Evolutionary conservation across 2,888 invertebrate genomes (phyloP), one percentile per base, ranked within the genome.

Genomic region (Odiellus spinosus): DNA sequence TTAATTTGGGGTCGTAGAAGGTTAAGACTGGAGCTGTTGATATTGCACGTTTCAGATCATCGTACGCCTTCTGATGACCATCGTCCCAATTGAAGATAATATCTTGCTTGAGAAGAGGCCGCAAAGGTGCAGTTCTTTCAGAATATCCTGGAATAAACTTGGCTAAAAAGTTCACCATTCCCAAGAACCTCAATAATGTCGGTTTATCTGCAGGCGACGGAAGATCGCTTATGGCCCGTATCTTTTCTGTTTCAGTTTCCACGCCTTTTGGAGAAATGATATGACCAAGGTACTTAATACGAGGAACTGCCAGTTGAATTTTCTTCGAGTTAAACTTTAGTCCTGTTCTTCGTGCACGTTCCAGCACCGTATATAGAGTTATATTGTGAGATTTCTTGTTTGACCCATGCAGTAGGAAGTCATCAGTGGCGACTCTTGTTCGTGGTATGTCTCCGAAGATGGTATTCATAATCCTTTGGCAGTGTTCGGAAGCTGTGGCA

Each of bases 401-500:
- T 15, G 35, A 11, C 15, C 44, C 36, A 15, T 48, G 26, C 2
- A 43, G 12, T 11, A 43, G n/a, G 2, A 41, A 11, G 12, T 36
- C 35, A 20, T 45, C 48, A 38, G 40, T 44, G 15, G 36, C 39
- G 14, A 40, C 39, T 12, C 32, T 15, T 5, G 40, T 34, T 17
- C 42, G 33, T 15, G 41, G 41, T n/a, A 20, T 15, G 34, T 38
- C 12, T 12, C 44, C 35, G 15, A 44, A 41, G 6, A 40, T 12
- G 18, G 20, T 26, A 11, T 41, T 41, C 40, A 42, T 40, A 14
- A 21, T 15, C 40, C 60, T 40, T 53, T 64, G 60, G 54, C 55
- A 64, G 18, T 57, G 60, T 5, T 60, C 60, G 12, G 63, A 61
- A n/a, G 60, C 63, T 43, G 58, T 52, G 1, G 61, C 57, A 1